phyloP scores from a whole-genome alignment of 2,113 vertebrate genomes.

The Panthera tigris region DNA sequence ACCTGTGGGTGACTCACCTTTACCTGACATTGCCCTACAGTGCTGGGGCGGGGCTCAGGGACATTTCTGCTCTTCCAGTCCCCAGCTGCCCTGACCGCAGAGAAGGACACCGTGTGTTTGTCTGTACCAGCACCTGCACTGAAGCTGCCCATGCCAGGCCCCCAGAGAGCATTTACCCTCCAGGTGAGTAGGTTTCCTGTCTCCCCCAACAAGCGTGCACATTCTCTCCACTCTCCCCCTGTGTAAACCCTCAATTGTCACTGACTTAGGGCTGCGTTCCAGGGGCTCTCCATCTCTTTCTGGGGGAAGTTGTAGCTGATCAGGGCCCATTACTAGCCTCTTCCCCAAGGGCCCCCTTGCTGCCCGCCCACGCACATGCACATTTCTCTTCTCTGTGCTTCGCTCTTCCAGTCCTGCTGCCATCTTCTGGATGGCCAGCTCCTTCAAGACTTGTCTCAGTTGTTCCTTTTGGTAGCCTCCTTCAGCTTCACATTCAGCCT shows the following conservation, averaged over 20 bases:
- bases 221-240: background rate
- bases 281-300: background rate
- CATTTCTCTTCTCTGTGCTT: background rate
- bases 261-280: background rate
- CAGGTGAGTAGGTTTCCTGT: conserved; percentile 84
- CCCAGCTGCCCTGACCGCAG: conserved; percentile 86
- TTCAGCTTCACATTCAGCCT: background rate
- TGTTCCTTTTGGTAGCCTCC: background rate
- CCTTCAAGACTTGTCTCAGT: background rate
- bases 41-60: conserved; percentile 1
- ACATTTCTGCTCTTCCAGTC: conserved; percentile 79
- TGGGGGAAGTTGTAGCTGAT: background rate
- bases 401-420: background rate
- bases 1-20: background rate
- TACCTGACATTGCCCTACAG: background rate
- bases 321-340: background rate
- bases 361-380: background rate
- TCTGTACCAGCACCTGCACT: conserved; percentile 86
- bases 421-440: background rate
- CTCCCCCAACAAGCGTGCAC: background rate
- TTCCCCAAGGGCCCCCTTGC: background rate
- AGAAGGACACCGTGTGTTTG: conserved; percentile 89
- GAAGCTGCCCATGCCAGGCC: conserved; percentile 91
- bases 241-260: background rate
- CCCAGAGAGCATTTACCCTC: conserved; percentile 93